phyloP scores from a whole-genome alignment of 2,113 vertebrate genomes.

The Ciconia stormi region DNA sequence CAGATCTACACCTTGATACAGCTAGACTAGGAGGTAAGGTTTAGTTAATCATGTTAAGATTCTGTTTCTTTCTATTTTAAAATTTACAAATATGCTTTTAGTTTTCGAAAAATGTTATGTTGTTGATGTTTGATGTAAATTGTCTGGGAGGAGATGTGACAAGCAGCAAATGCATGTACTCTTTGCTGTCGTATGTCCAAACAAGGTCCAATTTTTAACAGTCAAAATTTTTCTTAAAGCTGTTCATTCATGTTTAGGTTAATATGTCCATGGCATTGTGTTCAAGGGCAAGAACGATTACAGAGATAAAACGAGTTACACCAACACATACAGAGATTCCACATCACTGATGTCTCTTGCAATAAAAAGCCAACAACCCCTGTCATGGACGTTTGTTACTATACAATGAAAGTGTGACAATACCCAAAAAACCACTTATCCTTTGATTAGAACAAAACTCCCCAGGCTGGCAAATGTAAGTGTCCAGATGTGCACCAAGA shows the following conservation, averaged over 20 bases:
- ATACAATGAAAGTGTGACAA: not conserved
- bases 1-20: not conserved
- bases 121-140: not conserved
- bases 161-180: not conserved
- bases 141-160: not conserved
- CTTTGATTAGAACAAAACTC: not conserved
- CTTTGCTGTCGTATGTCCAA: not conserved
- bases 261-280: not conserved
- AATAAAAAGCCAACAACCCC: not conserved
- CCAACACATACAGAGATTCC: not conserved
- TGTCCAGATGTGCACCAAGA: not conserved
- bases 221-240: not conserved
- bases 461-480: not conserved
- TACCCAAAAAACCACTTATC: not conserved
- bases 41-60: not conserved
- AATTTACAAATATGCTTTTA: not conserved
- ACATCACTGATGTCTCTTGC: not conserved
- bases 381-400: not conserved
- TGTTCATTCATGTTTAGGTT: not conserved
- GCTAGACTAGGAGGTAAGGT: not conserved
- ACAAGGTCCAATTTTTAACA: not conserved
- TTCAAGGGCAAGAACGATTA: not conserved
- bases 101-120: not conserved
- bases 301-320: not conserved
- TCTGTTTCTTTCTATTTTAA: not conserved